These are phyloP conservation scores for Cylas formicarius DNA, from an alignment of 1,140 invertebrate genomes.

Conservation along the genomic window DNA sequence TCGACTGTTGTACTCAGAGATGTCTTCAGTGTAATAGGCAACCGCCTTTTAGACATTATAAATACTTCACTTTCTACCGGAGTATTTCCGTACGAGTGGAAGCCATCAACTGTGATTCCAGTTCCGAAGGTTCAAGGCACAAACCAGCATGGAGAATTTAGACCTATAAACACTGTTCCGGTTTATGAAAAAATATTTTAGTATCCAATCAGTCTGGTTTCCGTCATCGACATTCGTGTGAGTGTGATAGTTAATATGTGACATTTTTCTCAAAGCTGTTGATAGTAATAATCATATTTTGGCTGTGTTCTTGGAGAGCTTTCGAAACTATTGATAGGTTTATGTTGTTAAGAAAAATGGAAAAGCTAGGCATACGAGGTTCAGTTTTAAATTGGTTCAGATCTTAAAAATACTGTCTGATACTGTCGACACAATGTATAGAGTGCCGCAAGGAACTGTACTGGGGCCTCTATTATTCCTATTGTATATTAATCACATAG, in stretches of 20 bases:
- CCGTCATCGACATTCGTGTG: slow-evolving; percentile 1
- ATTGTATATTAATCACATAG: too few relatives aligned
- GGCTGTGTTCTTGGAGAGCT: slow-evolving; percentile 20
- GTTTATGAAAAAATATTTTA: slow-evolving; percentile 9
- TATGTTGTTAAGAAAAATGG: slow-evolving; percentile 1
- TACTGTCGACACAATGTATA: too few relatives aligned
- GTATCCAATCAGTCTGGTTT: slow-evolving; percentile 3
- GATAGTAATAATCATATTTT: slow-evolving; percentile 1
- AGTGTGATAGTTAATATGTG: slow-evolving; percentile 4
- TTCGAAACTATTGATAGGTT: slow-evolving; percentile 15
- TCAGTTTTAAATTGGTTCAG: too few relatives aligned
- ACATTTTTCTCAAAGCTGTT: slow-evolving; percentile 4
- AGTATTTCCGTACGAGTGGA: slow-evolving; percentile 8
- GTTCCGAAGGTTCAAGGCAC: slow-evolving; percentile 7
- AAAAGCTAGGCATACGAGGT: too few relatives aligned
- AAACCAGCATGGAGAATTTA: slow-evolving; percentile 2
- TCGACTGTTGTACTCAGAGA: not conserved
- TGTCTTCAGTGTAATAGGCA: not conserved
- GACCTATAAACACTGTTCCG: slow-evolving; percentile 3
- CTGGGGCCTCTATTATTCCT: too few relatives aligned
- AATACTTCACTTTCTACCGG: slow-evolving; percentile 8
- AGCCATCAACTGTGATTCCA: slow-evolving; percentile 11
- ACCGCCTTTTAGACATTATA: slow-evolving; percentile 9
- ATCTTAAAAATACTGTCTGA: too few relatives aligned
- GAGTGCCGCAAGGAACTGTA: too few relatives aligned